phyloP scores from a whole-genome alignment of 2,113 vertebrate species.

The Mandrillus leucophaeus region DNA sequence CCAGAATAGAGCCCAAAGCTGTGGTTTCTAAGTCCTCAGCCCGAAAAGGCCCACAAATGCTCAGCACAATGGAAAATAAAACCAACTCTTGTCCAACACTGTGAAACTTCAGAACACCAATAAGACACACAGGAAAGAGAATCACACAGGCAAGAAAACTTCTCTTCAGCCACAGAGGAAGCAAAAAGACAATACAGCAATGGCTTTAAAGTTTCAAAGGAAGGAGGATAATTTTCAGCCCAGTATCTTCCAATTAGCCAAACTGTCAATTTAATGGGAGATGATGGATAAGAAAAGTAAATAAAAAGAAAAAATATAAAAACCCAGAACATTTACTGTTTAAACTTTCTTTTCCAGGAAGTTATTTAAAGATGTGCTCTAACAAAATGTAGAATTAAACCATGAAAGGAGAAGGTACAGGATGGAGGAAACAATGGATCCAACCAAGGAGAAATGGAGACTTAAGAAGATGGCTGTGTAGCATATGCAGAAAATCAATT shows the following conservation, averaged over 20 bases:
- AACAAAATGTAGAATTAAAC: background rate
- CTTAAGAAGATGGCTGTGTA: background rate
- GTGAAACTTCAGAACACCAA: background rate
- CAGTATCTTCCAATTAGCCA: background rate
- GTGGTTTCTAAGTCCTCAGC: background rate
- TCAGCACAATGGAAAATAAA: background rate
- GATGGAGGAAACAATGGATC: background rate
- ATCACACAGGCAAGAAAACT: background rate
- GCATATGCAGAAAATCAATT: background rate
- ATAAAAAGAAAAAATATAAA: background rate
- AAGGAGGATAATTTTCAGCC: background rate
- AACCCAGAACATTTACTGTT: background rate
- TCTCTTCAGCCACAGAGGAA: background rate
- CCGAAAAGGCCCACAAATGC: background rate
- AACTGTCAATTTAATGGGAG: background rate
- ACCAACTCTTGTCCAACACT: background rate
- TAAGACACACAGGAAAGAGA: background rate
- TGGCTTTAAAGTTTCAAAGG: background rate
- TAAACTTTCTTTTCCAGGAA: background rate
- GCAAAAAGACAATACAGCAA: background rate
- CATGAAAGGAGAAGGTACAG: background rate
- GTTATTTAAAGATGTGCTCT: background rate
- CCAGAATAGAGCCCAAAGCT: background rate
- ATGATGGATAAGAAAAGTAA: background rate
- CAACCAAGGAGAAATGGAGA: background rate